A percentile compares a stretch with the other conserved stretches of the same genome.
These are phyloP conservation scores for Branchellion lobata DNA, from an alignment of 2,888 invertebrate genomes.

Conservation along the genomic window DNA sequence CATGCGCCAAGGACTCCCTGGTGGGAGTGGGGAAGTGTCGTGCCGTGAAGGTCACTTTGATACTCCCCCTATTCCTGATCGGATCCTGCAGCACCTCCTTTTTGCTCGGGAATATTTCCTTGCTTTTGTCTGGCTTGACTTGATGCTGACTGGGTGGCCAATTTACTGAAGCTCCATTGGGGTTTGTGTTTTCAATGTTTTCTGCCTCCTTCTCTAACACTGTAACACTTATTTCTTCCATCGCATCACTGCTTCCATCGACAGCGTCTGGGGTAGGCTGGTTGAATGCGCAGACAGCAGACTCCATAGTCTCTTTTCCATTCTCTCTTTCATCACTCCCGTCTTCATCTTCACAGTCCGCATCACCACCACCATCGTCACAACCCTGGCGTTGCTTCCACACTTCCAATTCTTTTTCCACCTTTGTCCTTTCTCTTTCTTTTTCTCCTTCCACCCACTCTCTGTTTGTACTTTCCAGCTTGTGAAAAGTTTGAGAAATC, in stretches of 20 bases:
- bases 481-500: too few species aligned
- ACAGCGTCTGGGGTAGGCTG: too few species aligned
- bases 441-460: conserved; percentile 70
- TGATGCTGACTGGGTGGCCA: too few species aligned
- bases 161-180: too few species aligned
- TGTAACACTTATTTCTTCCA: neutral
- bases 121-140: too few species aligned
- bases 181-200: neutral
- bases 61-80: conserved; percentile 66
- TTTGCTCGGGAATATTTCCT: too few species aligned
- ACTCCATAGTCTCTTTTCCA: too few species aligned
- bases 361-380: conserved; percentile 27
- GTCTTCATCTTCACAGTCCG: neutral
- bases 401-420: conserved; percentile 70
- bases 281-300: too few species aligned
- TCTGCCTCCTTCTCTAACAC: neutral
- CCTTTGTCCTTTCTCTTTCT: conserved; percentile 68
- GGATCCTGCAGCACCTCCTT: conserved; percentile 55
- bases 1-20: conserved; percentile 56
- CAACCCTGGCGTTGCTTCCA: conserved; percentile 62
- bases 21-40: conserved; percentile 79
- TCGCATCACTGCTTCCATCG: neutral
- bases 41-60: conserved; percentile 74
- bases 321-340: neutral
- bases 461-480: conserved; percentile 67